Evolutionary conservation across 2,797 vertebrate genomes (phyloP).

Genomic region (Coccyzus lansbergi): DNA sequence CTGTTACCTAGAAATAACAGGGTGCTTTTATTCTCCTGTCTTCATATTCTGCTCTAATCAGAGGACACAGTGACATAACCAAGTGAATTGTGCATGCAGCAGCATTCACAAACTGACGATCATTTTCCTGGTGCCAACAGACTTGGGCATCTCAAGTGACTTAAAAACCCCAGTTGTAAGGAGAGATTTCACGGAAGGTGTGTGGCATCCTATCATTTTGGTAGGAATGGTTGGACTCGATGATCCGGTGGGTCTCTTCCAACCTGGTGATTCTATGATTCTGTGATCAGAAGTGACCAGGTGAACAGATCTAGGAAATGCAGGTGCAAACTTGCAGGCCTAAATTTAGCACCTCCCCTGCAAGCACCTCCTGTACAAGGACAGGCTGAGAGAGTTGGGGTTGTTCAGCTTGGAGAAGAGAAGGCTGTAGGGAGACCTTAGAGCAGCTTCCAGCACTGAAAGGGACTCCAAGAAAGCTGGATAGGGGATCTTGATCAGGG

Average conservation of each 20-base stretch:
- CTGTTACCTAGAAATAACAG: not conserved
- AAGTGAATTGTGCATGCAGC: fast-evolving
- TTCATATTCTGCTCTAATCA: not conserved
- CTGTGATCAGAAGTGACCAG: not conserved
- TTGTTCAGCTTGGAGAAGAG: too few species aligned
- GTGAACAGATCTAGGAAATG: not conserved
- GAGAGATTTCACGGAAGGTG: not conserved
- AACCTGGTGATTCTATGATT: too few species aligned
- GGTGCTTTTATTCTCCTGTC: not conserved
- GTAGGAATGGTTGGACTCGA: too few species aligned
- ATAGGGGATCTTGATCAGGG: too few species aligned
- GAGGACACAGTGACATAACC: not conserved
- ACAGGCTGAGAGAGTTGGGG: too few species aligned
- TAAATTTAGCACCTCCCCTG: not conserved
- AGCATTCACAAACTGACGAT: not conserved
- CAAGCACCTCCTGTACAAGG: too few species aligned
- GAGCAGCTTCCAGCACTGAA: too few species aligned
- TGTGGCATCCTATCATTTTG: too few species aligned
- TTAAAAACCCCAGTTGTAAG: not conserved
- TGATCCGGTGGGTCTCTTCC: too few species aligned
- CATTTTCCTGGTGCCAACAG: not conserved
- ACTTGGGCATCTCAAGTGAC: not conserved
- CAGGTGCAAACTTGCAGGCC: not conserved
- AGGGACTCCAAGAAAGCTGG: too few species aligned
- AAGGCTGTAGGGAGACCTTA: too few species aligned